phyloP scores from a whole-genome alignment of 2,113 vertebrate species.

The Scophthalmus maximus region DNA sequence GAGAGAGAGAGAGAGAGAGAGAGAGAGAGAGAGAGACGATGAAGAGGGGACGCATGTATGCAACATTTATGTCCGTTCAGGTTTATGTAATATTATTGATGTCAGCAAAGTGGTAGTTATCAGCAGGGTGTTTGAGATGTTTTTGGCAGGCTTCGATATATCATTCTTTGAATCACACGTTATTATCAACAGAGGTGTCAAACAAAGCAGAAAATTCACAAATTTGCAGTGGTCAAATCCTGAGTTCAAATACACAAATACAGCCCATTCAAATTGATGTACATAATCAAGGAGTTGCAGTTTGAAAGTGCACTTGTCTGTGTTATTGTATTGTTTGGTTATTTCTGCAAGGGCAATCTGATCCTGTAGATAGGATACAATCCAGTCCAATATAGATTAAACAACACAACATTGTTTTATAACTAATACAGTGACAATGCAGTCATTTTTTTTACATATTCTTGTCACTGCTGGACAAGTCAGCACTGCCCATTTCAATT shows the following conservation, averaged over 20 bases:
- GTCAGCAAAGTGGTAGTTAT: slow-evolving; percentile 16
- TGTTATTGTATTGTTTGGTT: too few species aligned
- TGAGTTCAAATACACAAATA: too few species aligned
- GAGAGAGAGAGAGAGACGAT: slow-evolving; percentile 18
- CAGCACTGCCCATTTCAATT: background rate
- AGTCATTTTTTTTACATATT: background rate
- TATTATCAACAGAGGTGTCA: background rate
- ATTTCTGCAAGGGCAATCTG: background rate
- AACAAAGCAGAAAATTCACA: background rate
- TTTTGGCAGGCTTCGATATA: background rate
- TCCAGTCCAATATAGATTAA: background rate
- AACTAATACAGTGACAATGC: background rate
- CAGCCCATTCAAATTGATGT: too few species aligned
- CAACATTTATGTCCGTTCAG: slow-evolving; percentile 25
- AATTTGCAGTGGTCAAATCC: too few species aligned
- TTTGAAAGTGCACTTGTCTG: background rate
- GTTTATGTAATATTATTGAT: slow-evolving; percentile 49
- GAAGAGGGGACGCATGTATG: slow-evolving; percentile 41
- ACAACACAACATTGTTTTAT: too few species aligned
- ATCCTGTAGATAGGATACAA: background rate
- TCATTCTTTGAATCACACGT: background rate
- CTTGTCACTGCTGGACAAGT: background rate
- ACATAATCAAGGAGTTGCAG: too few species aligned
- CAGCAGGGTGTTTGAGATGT: background rate
- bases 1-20: slow-evolving; percentile 18